Conservation (phyloP, 2,113 vertebrate genomes). For the Astur gentilis region DNA sequence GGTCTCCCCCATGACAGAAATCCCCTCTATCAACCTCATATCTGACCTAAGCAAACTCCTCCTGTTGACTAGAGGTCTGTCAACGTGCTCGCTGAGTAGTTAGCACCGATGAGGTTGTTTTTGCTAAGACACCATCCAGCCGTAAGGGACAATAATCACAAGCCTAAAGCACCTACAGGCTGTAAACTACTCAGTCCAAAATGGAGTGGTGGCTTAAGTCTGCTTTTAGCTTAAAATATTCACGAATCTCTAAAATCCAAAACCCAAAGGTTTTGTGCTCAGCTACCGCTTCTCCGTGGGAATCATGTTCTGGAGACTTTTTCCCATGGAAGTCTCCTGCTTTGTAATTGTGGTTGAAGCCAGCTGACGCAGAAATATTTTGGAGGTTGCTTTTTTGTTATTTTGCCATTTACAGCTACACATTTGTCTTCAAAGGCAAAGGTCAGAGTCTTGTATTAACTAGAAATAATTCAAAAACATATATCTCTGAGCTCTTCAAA, state of each 20-base stretch:
- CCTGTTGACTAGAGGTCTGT: neutral
- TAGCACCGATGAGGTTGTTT: accelerated
- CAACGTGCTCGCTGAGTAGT: accelerated
- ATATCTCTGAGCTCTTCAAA: neutral
- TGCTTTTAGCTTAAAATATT: neutral
- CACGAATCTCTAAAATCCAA: neutral
- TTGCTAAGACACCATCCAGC: neutral
- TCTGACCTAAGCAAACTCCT: neutral
- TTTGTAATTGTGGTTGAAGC: neutral
- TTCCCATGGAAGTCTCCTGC: neutral
- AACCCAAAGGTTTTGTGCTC: neutral
- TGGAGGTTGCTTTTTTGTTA: neutral
- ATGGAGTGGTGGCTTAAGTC: neutral
- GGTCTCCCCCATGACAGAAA: neutral
- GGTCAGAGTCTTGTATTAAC: neutral
- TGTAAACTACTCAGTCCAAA: neutral
- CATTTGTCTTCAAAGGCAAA: neutral
- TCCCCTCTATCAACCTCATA: neutral
- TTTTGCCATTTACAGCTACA: neutral
- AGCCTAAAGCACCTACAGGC: neutral
- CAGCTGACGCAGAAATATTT: neutral
- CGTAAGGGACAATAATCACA: neutral
- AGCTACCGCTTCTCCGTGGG: neutral
- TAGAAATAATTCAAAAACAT: neutral
- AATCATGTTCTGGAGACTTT: neutral